Conservation (phyloP, 2,888 invertebrate genomes). For the Lepidonotus clava region DNA sequence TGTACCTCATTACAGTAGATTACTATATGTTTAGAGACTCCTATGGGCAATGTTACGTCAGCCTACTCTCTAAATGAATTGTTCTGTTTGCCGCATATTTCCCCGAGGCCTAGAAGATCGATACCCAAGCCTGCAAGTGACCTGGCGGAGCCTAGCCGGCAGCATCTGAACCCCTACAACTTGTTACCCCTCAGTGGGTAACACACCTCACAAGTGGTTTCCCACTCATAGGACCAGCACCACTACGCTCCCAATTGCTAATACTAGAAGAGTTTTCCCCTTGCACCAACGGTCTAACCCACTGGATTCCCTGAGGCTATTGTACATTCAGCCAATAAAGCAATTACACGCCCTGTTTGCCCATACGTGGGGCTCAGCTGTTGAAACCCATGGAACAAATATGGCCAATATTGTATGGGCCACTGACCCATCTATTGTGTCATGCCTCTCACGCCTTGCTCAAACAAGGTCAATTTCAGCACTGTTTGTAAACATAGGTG, state of each 20-base stretch:
- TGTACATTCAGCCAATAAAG: constrained; percentile 1
- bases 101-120: background rate
- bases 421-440: background rate
- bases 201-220: background rate
- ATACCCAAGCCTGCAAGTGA: background rate
- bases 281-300: too few relatives aligned
- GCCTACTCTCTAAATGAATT: background rate
- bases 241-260: too few relatives aligned
- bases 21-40: background rate
- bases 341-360: constrained; percentile 3
- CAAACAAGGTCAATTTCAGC: background rate
- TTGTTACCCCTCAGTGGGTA: background rate
- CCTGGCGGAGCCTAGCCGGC: too few relatives aligned
- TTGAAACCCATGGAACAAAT: background rate
- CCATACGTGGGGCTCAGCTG: background rate
- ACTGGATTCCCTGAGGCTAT: background rate
- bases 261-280: too few relatives aligned
- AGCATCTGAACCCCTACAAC: too few relatives aligned
- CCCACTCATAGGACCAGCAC: background rate
- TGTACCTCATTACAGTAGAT: background rate
- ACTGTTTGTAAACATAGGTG: background rate
- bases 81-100: background rate
- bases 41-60: background rate
- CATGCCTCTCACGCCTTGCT: background rate
- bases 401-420: background rate